Conservation (phyloP, 2,888 invertebrate species). For the Pollenia angustigena region DNA sequence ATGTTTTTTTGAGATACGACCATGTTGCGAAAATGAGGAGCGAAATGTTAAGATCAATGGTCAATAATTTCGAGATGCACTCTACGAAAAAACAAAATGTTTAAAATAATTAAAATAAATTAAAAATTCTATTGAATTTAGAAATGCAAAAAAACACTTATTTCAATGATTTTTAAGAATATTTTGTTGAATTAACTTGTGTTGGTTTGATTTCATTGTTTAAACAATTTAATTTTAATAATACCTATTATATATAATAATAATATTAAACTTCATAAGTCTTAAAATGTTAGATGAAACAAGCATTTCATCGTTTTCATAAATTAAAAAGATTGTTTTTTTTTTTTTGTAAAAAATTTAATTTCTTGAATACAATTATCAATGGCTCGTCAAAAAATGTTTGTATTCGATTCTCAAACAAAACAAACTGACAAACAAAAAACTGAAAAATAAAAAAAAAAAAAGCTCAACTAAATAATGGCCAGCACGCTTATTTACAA, state of each 20-base stretch:
- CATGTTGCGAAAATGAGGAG: too few relatives aligned
- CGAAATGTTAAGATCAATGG: background rate
- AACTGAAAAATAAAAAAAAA: constrained; percentile 46
- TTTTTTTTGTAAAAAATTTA: background rate
- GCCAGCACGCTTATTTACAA: constrained; percentile 69
- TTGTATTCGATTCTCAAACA: constrained; percentile 39
- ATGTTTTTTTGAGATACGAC: too few relatives aligned
- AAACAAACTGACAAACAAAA: constrained; percentile 36
- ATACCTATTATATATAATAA: background rate
- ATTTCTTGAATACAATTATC: constrained; percentile 49
- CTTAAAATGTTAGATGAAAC: constrained; percentile 48
- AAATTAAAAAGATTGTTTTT: constrained; percentile 26
- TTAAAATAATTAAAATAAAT: constrained; percentile 11
- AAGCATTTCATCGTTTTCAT: constrained; percentile 48
- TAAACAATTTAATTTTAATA: background rate
- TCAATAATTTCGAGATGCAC: background rate
- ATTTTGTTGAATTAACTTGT: background rate
- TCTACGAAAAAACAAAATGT: background rate
- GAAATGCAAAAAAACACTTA: background rate
- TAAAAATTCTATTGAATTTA: constrained; percentile 20
- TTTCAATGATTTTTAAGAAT: background rate
- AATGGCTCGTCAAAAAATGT: constrained; percentile 60
- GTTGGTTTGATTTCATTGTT: background rate
- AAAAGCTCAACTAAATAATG: constrained; percentile 67
- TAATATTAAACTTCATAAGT: constrained; percentile 5